Evolutionary conservation across 2,113 vertebrate genomes (phyloP).

Genomic region (Progne subis): DNA sequence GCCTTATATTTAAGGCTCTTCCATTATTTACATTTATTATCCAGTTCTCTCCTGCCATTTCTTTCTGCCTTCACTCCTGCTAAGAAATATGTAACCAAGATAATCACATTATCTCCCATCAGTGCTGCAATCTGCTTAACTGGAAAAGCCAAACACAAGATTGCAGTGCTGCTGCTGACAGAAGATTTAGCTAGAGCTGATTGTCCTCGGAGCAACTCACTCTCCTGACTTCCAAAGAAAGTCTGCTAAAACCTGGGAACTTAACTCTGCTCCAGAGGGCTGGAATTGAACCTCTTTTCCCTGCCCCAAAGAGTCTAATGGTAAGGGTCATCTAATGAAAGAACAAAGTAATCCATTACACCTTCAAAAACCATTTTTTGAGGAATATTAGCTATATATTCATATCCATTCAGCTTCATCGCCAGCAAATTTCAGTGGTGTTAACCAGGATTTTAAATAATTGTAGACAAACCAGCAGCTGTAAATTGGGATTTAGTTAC

Average conservation of each 20-base stretch:
- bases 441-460: not conserved
- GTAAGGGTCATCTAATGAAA: not conserved
- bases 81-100: constrained; percentile 15
- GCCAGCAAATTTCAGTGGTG: not conserved
- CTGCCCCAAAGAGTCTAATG: not conserved
- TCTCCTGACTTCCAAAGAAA: not conserved
- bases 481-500: not conserved
- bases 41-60: not conserved
- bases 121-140: constrained; percentile 13
- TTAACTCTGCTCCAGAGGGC: not conserved
- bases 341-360: not conserved
- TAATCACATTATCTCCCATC: constrained; percentile 27
- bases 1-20: constrained; percentile 18
- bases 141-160: not conserved
- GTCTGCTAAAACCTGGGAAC: not conserved
- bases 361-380: not conserved
- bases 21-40: constrained; percentile 41
- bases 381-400: not conserved
- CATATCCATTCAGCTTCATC: not conserved
- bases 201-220: not conserved
- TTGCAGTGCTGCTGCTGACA: not conserved
- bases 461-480: not conserved
- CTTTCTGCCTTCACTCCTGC: not conserved
- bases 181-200: not conserved
- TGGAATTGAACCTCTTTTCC: not conserved